Evolutionary conservation across 2,888 invertebrate species (phyloP).

Genomic region (Mythimna impura): DNA sequence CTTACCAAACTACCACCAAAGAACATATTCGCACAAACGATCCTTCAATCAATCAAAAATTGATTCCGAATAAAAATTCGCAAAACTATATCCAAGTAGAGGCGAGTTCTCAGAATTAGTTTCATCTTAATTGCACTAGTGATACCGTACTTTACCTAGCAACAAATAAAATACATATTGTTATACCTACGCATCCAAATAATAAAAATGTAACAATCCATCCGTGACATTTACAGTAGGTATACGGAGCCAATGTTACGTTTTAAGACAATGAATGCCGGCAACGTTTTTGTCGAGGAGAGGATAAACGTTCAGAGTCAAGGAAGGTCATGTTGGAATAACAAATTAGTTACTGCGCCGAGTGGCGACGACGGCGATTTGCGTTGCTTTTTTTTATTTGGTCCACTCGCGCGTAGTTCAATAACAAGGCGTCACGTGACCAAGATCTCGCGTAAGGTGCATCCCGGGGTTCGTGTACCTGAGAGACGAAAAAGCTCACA

Average conservation of each 20-base stretch:
- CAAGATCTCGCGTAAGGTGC: conserved; percentile 41
- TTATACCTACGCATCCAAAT: conserved; percentile 19
- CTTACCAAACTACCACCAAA: conserved; percentile 62
- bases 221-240: conserved; percentile 49
- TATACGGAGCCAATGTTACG: conserved; percentile 50
- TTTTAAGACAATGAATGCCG: conserved; percentile 64
- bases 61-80: conserved; percentile 64
- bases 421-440: conserved; percentile 68
- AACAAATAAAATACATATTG: conserved; percentile 29
- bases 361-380: conserved; percentile 63
- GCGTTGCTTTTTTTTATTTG: conserved; percentile 67
- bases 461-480: conserved; percentile 44
- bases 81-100: conserved; percentile 62
- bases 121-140: conserved; percentile 24
- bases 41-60: conserved; percentile 57
- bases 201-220: conserved; percentile 46
- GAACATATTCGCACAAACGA: conserved; percentile 58
- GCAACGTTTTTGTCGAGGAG: conserved; percentile 67
- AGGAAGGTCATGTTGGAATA: conserved; percentile 84
- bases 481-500: conserved; percentile 32
- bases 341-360: conserved; percentile 74
- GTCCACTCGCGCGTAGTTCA: conserved; percentile 67
- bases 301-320: conserved; percentile 78
- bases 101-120: conserved; percentile 41
- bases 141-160: conserved; percentile 1